These are phyloP conservation scores for Himalopsyche anomala DNA, from an alignment of 2,888 invertebrate species.

Conservation along the genomic window DNA sequence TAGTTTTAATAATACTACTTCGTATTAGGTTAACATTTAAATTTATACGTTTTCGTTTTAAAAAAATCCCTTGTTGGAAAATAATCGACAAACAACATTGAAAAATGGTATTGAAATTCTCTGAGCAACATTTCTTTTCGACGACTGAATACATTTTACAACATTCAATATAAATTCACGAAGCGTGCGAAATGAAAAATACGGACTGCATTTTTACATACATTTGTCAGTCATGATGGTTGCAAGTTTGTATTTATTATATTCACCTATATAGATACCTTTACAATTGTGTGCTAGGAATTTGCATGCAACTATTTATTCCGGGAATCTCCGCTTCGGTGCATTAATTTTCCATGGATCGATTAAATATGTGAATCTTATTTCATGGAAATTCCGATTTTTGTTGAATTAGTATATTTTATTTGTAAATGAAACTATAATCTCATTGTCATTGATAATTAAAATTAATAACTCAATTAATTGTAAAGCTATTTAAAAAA, in stretches of 20 bases:
- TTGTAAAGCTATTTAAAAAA: too few species aligned
- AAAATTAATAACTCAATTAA: too few species aligned
- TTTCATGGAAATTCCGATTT: too few species aligned
- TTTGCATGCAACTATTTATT: not conserved
- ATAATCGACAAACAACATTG: not conserved
- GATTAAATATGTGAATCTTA: not conserved
- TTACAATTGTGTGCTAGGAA: not conserved
- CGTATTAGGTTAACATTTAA: too few species aligned
- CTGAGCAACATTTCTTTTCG: not conserved
- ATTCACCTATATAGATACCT: not conserved
- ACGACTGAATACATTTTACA: not conserved
- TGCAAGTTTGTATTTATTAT: not conserved
- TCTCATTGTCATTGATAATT: too few species aligned
- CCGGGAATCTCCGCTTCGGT: not conserved
- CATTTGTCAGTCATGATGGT: not conserved
- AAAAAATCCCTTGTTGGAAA: not conserved
- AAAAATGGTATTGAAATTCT: not conserved
- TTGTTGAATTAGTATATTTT: too few species aligned
- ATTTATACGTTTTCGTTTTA: too few species aligned
- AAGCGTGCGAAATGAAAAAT: conserved; percentile 18
- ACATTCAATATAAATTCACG: conserved; percentile 10
- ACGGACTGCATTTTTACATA: conserved; percentile 13
- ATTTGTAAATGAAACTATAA: too few species aligned
- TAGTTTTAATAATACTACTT: too few species aligned
- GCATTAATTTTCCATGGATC: not conserved